Conservation (phyloP, 2,888 invertebrate genomes). For the Onthophagus sagittarius region DNA sequence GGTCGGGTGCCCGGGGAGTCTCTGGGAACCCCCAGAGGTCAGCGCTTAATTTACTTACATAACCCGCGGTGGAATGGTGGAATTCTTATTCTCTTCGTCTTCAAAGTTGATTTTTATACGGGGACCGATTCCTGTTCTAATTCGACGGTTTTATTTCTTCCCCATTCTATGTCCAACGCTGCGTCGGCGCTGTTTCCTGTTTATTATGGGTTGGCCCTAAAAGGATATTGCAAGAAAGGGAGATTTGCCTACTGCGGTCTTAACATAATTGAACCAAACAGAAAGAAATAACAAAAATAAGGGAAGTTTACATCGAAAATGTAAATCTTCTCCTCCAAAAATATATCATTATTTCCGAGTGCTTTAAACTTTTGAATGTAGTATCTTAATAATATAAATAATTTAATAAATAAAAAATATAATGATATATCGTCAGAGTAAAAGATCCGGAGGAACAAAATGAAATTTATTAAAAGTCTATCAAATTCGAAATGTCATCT, state of each 20-base stretch:
- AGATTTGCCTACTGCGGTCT: neutral
- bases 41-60: conserved; percentile 24
- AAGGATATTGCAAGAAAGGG: conserved; percentile 21
- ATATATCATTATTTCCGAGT: neutral
- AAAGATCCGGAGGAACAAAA: too few species aligned
- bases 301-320: too few species aligned
- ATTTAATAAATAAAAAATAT: too few species aligned
- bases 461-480: too few species aligned
- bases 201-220: conserved; percentile 32
- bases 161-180: neutral
- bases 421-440: too few species aligned
- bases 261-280: too few species aligned
- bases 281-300: too few species aligned
- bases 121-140: conserved; percentile 23
- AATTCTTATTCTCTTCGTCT: conserved; percentile 13
- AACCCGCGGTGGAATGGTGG: conserved; percentile 11
- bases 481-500: too few species aligned
- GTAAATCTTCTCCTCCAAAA: too few species aligned
- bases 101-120: conserved; percentile 26
- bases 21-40: too few species aligned
- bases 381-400: too few species aligned
- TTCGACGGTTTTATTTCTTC: conserved; percentile 21
- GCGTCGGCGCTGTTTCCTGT: conserved; percentile 24
- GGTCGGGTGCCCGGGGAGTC: neutral
- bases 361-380: too few species aligned